Percentiles rank a stretch among this genome's conserved stretches.
Evolutionary conservation across 1,140 invertebrate genomes (phyloP).

Genomic region (Pristionchus pacificus): DNA sequence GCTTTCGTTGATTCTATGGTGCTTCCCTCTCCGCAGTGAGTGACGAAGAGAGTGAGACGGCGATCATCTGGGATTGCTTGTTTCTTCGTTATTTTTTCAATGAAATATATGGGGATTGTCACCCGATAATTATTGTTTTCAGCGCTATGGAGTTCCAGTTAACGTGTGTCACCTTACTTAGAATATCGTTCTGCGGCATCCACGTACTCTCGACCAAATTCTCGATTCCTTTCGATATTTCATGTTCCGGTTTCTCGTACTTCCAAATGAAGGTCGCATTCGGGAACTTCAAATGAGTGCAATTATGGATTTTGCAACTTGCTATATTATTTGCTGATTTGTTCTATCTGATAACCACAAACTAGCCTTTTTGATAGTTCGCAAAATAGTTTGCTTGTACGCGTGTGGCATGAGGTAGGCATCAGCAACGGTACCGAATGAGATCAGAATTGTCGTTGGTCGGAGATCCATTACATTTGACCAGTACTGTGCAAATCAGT

Average conservation of each 20-base stretch:
- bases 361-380: not conserved
- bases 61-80: conserved; percentile 20
- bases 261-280: conserved; percentile 40
- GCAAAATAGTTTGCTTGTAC: not conserved
- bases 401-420: not conserved
- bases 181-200: conserved; percentile 36
- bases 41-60: conserved; percentile 27
- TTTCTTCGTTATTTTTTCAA: not conserved
- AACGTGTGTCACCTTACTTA: conserved; percentile 8
- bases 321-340: not conserved
- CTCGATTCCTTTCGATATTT: conserved; percentile 8
- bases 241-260: conserved; percentile 34
- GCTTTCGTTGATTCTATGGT: conserved; percentile 24
- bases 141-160: not conserved
- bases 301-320: not conserved
- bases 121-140: not conserved
- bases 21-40: conserved; percentile 34
- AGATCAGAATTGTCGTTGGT: not conserved
- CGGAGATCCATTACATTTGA: not conserved
- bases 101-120: not conserved
- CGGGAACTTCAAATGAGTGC: conserved; percentile 10
- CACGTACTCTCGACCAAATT: conserved; percentile 33
- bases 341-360: not conserved
- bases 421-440: not conserved
- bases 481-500: not conserved